Percentiles rank a stretch among this genome's conserved stretches.
These are phyloP conservation scores for Rhizoglyphus robini DNA, from an alignment of 1,140 invertebrate species.

Conservation along the genomic window DNA sequence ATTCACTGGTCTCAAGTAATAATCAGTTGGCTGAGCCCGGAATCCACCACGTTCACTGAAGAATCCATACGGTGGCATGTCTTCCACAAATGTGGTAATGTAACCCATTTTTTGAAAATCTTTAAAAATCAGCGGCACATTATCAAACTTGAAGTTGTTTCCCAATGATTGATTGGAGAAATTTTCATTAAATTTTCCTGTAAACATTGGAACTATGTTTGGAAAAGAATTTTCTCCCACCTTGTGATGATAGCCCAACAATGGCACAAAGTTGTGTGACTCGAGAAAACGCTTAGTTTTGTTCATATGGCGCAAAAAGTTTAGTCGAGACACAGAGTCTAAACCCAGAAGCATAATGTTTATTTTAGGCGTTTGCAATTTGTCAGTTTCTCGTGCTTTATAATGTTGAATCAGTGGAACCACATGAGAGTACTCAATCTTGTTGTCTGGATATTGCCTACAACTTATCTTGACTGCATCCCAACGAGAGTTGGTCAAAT, in stretches of 20 bases:
- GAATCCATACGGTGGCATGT: constrained; percentile 1
- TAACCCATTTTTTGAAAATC: neutral
- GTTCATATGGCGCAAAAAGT: neutral
- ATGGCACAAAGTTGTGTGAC: neutral
- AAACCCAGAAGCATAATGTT: neutral
- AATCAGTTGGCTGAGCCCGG: neutral
- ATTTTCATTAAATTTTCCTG: constrained; percentile 24
- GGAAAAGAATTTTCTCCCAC: constrained; percentile 38
- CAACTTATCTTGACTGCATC: neutral
- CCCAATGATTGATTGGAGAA: neutral
- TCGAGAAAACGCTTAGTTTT: neutral
- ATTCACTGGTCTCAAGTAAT: neutral
- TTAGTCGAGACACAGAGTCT: constrained; percentile 5
- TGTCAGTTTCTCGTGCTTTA: neutral
- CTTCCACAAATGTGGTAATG: neutral
- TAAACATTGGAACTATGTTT: constrained; percentile 35
- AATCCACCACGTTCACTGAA: neutral
- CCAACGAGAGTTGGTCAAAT: neutral
- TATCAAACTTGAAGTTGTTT: neutral
- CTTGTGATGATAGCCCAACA: constrained; percentile 35
- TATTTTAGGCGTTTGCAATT: neutral
- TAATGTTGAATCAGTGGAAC: neutral
- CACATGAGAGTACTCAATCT: neutral
- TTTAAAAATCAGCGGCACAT: neutral
- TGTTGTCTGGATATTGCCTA: neutral